Conservation (phyloP, 2,888 invertebrate species). For the Mechanitis mazaeus region DNA sequence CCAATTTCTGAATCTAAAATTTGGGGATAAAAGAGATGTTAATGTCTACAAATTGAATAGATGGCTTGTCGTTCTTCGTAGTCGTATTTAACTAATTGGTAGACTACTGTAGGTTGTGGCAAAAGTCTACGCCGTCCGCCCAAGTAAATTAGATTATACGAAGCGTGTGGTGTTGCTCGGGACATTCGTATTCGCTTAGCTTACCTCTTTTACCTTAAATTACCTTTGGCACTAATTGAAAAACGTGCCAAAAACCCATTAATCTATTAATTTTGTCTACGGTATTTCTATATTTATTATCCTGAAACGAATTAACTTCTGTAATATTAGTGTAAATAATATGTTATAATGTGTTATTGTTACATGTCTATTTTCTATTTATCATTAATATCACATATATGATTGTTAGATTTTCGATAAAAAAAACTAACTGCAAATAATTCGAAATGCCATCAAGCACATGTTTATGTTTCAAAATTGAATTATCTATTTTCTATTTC, state of each 20-base stretch:
- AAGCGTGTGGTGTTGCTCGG: slow-evolving; percentile 30
- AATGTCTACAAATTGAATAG: slow-evolving; percentile 48
- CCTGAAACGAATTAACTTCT: too few species aligned
- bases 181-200: slow-evolving; percentile 45
- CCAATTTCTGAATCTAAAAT: too few species aligned
- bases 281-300: slow-evolving; percentile 12
- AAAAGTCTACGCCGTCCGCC: slow-evolving; percentile 57
- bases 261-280: slow-evolving; percentile 27
- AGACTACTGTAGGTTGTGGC: slow-evolving; percentile 56
- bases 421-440: slow-evolving; percentile 6
- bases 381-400: too few species aligned
- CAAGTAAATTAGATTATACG: slow-evolving; percentile 65
- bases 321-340: too few species aligned
- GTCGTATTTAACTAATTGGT: slow-evolving; percentile 70
- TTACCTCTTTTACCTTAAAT: slow-evolving; percentile 69
- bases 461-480: slow-evolving; percentile 38
- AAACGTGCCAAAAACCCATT: slow-evolving; percentile 42
- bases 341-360: too few species aligned
- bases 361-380: too few species aligned
- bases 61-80: slow-evolving; percentile 36
- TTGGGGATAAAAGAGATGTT: too few species aligned
- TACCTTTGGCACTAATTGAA: slow-evolving; percentile 55
- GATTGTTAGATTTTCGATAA: too few species aligned
- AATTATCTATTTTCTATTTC: slow-evolving; percentile 43
- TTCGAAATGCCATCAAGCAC: slow-evolving; percentile 16